These are phyloP conservation scores for Circaetus gallicus DNA, from an alignment of 2,113 vertebrate species.

Conservation along the genomic window DNA sequence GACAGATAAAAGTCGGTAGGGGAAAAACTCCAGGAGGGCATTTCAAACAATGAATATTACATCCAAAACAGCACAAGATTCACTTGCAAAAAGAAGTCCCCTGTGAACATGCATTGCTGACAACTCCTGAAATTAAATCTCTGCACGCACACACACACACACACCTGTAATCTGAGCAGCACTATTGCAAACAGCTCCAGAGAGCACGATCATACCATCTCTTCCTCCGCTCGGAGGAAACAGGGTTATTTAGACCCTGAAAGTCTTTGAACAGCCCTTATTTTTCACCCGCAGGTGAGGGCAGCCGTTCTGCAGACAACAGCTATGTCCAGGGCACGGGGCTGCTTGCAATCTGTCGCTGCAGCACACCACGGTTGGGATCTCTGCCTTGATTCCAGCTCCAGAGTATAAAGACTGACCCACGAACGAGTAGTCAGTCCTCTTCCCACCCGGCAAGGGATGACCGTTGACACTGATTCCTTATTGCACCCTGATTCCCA, in stretches of 20 bases:
- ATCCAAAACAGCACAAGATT: background rate
- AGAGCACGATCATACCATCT: background rate
- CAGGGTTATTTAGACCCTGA: background rate
- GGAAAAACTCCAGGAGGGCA: background rate
- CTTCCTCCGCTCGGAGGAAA: background rate
- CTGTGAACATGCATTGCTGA: background rate
- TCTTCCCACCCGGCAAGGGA: background rate
- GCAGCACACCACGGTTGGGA: background rate
- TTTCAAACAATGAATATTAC: background rate
- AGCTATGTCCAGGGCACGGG: background rate
- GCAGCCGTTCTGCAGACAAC: background rate
- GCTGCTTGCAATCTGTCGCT: background rate
- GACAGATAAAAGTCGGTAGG: constrained; percentile 26
- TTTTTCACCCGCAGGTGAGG: accelerated
- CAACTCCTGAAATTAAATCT: background rate
- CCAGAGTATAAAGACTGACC: background rate
- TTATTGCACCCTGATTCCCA: accelerated
- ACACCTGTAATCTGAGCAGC: background rate
- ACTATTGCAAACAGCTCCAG: background rate
- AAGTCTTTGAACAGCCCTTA: background rate
- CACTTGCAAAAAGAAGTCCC: background rate
- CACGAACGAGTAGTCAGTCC: background rate
- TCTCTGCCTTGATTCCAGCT: background rate
- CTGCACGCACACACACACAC: background rate
- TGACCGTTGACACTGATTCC: background rate